A percentile compares a stretch with the other conserved stretches of the same genome.
Evolutionary conservation across 1,140 invertebrate species (phyloP).

Genomic region (Lasioglossum albipes): DNA sequence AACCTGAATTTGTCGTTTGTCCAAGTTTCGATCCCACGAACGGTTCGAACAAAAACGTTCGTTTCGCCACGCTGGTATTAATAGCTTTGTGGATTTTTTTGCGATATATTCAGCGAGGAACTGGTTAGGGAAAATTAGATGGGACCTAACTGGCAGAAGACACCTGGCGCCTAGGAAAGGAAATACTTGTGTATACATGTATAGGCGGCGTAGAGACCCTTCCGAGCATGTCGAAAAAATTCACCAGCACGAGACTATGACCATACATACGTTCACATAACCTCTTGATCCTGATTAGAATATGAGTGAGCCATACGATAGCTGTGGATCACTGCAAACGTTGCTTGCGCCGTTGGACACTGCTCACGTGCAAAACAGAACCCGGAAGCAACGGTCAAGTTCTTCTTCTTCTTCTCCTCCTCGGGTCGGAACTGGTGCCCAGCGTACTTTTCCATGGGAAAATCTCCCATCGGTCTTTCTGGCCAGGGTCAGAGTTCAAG

Average conservation of each 20-base stretch:
- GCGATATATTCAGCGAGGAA: conserved; percentile 55
- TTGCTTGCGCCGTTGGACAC: conserved; percentile 53
- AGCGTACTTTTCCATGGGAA: conserved; percentile 74
- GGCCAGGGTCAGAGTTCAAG: conserved; percentile 55
- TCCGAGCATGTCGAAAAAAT: conserved; percentile 59
- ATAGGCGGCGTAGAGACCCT: conserved; percentile 9
- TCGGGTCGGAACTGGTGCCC: conserved; percentile 54
- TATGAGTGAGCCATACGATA: conserved; percentile 68
- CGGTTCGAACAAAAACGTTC: conserved; percentile 21
- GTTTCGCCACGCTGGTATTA: conserved; percentile 3
- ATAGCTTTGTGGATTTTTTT: conserved; percentile 44
- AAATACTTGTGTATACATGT: conserved; percentile 63
- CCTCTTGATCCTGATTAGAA: conserved; percentile 80
- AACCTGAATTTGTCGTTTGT: not conserved
- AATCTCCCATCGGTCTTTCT: conserved; percentile 39
- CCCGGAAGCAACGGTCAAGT: conserved; percentile 70
- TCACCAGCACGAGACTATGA: conserved; percentile 69
- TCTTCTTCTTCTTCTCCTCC: conserved; percentile 52
- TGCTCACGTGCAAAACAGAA: conserved; percentile 63
- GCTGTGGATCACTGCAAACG: conserved; percentile 50
- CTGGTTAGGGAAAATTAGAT: conserved; percentile 70
- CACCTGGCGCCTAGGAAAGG: conserved; percentile 76
- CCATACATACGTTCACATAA: conserved; percentile 77
- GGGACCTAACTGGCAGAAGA: conserved; percentile 69
- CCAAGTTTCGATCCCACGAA: not conserved